phyloP scores from a whole-genome alignment of 2,797 vertebrate genomes.

The Dromococcyx pavoninus region DNA sequence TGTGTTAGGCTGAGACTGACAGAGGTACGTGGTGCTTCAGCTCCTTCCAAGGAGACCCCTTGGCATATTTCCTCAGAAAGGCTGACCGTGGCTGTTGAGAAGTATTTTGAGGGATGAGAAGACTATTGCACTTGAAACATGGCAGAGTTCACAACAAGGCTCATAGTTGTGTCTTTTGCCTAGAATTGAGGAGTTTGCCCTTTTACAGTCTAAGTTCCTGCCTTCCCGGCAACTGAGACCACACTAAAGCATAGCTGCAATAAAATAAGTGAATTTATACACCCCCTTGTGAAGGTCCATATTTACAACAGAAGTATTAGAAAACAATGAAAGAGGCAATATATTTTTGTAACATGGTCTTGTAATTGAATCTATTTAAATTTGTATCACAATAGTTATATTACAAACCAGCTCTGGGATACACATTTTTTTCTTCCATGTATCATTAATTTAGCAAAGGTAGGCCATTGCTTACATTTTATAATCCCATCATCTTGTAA shows the following conservation, averaged over 20 bases:
- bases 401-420: background rate
- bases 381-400: background rate
- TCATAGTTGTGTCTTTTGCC: background rate
- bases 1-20: background rate
- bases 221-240: background rate
- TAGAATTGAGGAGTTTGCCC: background rate
- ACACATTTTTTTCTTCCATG: background rate
- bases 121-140: background rate
- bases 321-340: background rate
- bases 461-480: background rate
- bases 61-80: background rate
- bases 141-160: background rate
- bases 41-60: background rate
- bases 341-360: background rate
- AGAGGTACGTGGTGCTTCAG: rapidly evolving
- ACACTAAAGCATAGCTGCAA: background rate
- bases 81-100: background rate
- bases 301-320: background rate
- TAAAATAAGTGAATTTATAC: background rate
- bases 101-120: background rate
- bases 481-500: background rate
- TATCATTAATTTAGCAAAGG: background rate
- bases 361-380: background rate
- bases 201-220: background rate
- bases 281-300: background rate